Evolutionary conservation across 2,113 vertebrate genomes (phyloP), one percentile per base, ranked within the genome.

Genomic region (Cardinalis cardinalis): DNA sequence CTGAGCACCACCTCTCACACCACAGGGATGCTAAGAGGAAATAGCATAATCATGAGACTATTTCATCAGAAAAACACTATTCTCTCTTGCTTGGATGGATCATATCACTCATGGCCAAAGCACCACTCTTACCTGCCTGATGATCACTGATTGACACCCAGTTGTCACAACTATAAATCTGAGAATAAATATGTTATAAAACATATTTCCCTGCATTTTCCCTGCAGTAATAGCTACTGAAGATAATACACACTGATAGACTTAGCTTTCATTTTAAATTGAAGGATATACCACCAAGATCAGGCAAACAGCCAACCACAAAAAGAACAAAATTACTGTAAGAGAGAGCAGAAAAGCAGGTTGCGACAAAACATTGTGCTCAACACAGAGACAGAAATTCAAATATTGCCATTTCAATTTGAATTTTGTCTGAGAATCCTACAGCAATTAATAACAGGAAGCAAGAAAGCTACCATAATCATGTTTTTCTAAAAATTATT

Each of bases 231-330:
- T 5, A 1, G 31, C 18, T 40, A 5, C 29, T 34, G n/a, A 43
- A 60, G 24, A 31, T 55, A 82, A 34, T 32, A 44, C 0, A 1
- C 0, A 0, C 21, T 36, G 15, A 14, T 32, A 41, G n/a, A 17
- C 25, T 85, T 68, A 55, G 26, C 2, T 73, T 40, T 79, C 5
- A 3, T 66, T 84, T 87, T 38, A 60, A 72, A 58, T 10, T n/a
- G 58, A 75, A 56, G 28, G 6, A 8, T 31, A 60, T 31, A 43
- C 14, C 4, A 11, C 31, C 0, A 2, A 76, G 14, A 41, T 16
- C 12, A 72, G 63, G 52, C 61, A 89, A 82, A 25, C 2, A 43
- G 31, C 18, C 43, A 70, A 29, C 23, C 56, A 34, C 20, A 41
- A 20, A 52, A 56, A 46, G 44, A 71, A 36, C 7, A 71, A 43